Conservation (phyloP, 2,113 vertebrate genomes). For the Pluvialis apricaria region DNA sequence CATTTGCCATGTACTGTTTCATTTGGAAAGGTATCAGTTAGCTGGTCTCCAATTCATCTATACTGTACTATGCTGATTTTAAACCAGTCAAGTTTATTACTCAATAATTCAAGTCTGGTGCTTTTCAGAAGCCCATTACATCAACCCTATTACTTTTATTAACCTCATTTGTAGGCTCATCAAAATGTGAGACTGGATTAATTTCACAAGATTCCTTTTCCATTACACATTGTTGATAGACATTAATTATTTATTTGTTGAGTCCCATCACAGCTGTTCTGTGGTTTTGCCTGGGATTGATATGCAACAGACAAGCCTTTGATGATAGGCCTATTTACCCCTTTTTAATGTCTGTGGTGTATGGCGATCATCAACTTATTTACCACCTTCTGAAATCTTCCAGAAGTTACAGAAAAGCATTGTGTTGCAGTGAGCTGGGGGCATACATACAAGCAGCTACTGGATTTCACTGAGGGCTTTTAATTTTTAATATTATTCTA, state of each 20-base stretch:
- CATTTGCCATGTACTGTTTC: background rate
- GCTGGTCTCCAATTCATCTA: background rate
- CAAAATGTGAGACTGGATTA: background rate
- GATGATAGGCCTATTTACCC: background rate
- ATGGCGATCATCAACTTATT: background rate
- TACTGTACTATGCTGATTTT: background rate
- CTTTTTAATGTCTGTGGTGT: background rate
- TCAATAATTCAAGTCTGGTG: background rate
- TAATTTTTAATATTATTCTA: constrained; percentile 6
- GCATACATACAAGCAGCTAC: background rate
- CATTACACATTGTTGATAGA: background rate
- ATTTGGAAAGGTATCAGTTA: background rate
- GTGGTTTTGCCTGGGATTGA: background rate
- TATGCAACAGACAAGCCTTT: background rate
- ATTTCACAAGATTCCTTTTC: background rate
- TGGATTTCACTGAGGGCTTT: background rate
- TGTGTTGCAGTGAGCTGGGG: background rate
- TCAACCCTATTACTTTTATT: background rate
- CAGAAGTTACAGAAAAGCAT: background rate
- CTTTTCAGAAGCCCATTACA: background rate
- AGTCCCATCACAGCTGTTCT: background rate
- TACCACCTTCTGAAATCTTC: background rate
- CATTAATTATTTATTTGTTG: background rate
- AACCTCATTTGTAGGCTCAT: background rate
- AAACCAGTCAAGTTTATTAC: background rate